phyloP scores from a whole-genome alignment of 2,797 vertebrate species.

The Tolypeutes matacus region DNA sequence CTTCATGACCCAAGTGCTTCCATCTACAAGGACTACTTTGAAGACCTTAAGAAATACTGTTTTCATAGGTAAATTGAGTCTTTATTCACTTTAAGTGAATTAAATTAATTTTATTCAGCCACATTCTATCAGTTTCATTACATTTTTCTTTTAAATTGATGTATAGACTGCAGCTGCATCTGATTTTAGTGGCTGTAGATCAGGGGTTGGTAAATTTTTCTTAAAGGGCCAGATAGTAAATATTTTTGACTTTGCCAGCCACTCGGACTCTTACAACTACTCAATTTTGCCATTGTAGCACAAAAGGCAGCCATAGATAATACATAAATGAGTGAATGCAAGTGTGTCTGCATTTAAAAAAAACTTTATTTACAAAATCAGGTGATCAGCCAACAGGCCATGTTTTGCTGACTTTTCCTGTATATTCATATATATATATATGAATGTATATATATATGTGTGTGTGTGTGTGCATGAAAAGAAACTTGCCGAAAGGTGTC shows the following conservation, averaged over 20 bases:
- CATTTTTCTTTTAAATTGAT: neutral
- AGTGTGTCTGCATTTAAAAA: neutral
- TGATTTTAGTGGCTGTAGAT: neutral
- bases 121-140: neutral
- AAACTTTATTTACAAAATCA: neutral
- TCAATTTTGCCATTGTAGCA: neutral
- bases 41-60: constrained; percentile 95
- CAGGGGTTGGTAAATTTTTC: neutral
- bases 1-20: constrained; percentile 92
- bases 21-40: constrained; percentile 92
- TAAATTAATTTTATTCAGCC: neutral
- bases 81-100: neutral
- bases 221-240: neutral
- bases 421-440: neutral
- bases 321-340: neutral
- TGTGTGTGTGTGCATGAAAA: neutral
- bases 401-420: neutral
- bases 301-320: neutral
- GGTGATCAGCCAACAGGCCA: too few relatives aligned
- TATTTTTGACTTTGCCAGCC: neutral
- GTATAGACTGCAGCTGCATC: neutral
- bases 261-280: fast-evolving
- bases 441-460: neutral
- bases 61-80: constrained; percentile 93
- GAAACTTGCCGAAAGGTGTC: neutral